These are phyloP conservation scores for Coenonympha glycerion DNA, from an alignment of 2,888 invertebrate species.

Conservation along the genomic window DNA sequence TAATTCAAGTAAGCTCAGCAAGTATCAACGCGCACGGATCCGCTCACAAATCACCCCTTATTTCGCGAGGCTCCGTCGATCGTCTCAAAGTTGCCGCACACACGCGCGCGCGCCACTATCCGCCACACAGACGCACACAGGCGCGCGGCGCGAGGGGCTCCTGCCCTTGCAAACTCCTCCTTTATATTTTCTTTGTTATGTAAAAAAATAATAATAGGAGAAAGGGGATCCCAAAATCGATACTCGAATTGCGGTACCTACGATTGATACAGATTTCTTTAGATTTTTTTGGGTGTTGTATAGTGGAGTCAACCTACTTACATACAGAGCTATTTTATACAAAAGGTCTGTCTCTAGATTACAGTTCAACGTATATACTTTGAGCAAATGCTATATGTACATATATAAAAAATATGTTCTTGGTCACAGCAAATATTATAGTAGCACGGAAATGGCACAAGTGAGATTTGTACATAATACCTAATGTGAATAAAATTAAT, in stretches of 20 bases:
- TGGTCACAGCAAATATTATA: too few species aligned
- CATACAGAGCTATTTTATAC: too few species aligned
- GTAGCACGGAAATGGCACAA: too few species aligned
- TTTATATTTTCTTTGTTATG: conserved; percentile 75
- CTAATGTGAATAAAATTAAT: too few species aligned
- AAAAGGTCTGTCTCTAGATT: too few species aligned
- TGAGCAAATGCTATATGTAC: too few species aligned
- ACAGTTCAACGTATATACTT: too few species aligned
- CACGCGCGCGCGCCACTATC: conserved; percentile 36
- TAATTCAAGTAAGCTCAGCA: background rate
- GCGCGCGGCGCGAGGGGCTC: conserved; percentile 46
- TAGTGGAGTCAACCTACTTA: background rate
- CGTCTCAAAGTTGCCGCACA: conserved; percentile 66
- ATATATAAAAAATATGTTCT: too few species aligned
- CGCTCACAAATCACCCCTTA: conserved; percentile 60
- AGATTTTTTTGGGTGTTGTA: conserved; percentile 10
- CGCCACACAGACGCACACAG: conserved; percentile 39
- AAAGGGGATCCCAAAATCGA: conserved; percentile 73
- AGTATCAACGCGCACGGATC: conserved; percentile 39
- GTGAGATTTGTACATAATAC: too few species aligned
- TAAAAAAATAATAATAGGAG: conserved; percentile 72
- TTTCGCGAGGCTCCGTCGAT: conserved; percentile 61
- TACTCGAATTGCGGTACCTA: conserved; percentile 62
- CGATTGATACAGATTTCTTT: conserved; percentile 29
- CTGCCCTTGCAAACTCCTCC: conserved; percentile 70